Base-by-base conservation (phyloP, 2,113 vertebrate species). In the Axis porcinus region DNA sequence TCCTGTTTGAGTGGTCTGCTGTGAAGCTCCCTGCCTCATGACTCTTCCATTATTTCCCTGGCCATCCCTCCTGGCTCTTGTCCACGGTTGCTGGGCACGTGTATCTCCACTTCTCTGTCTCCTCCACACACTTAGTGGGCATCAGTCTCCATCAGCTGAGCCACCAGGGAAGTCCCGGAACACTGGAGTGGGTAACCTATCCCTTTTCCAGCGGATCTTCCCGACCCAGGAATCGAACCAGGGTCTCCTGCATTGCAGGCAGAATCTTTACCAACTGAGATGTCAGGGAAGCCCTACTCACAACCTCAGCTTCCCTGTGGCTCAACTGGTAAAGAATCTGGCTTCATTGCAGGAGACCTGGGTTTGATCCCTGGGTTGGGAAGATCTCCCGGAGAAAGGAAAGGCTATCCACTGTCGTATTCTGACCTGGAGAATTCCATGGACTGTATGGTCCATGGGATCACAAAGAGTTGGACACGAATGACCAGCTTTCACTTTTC, bases 151-250 rank as follows among this genome's bases (percentile, higher is more conserved):
- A 30, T 47, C 40, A 74, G 36, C 36, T 74, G n/a, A 67, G 64
- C 64, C 64, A 5, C n/a, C 17, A 67, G 64, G 33, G 64, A 67
- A 67, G 64, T n/a, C 60, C 64, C 36, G n/a, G 33, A 11, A 21
- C 36, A 21, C 64, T 36, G 17, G 64, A 67, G 33, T 67, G 4
- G 64, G 33, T 36, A 36, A 4, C 64, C 8, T 67, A 5, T 67
- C 33, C 8, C n/a, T 36, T 36, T 4, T 67, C 62, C 33, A n/a
- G 62, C 1, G 0, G 62, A n/a, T 67, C 17, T 36, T 36, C 64
- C 33, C 0, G 0, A 67, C 64, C 64, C 17, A 36, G 64, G 33
- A 67, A 36, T 36, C 0, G 0, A 67, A 67, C 64, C 0, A 0
- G 17, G 64, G 33, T 67, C 33, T 67, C 8, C 2, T 36, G 17